Conservation (phyloP, 1,140 invertebrate genomes). For the Drosophila kanapiae region DNA sequence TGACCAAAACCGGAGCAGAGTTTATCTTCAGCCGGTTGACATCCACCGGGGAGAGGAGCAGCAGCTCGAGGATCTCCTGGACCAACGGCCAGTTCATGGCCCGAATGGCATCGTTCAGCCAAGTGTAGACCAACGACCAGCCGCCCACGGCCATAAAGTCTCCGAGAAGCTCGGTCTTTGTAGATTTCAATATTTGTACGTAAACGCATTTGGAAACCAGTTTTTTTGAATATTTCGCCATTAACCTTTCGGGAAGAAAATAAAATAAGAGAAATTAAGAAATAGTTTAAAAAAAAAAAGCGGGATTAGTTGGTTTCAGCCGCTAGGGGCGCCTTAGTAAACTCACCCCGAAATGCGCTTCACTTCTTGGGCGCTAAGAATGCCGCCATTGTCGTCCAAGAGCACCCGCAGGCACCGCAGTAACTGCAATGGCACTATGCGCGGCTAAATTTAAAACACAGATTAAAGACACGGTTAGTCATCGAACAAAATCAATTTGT, state of each 20-base stretch:
- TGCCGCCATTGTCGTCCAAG: constrained; percentile 92
- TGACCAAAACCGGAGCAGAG: constrained; percentile 95
- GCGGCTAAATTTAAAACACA: constrained; percentile 89
- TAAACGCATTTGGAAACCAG: constrained; percentile 98
- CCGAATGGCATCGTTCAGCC: constrained; percentile 94
- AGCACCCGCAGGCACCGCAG: constrained; percentile 94
- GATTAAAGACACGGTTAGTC: not conserved
- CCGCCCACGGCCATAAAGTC: constrained; percentile 96
- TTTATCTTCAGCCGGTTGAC: constrained; percentile 95
- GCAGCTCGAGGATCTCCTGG: constrained; percentile 93
- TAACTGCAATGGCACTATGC: constrained; percentile 95
- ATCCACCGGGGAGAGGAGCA: constrained; percentile 94
- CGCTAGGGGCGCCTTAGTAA: constrained; percentile 54
- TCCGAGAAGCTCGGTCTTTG: constrained; percentile 93
- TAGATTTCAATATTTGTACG: constrained; percentile 95
- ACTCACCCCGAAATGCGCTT: constrained; percentile 91
- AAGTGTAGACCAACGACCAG: constrained; percentile 94
- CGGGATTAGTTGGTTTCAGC: constrained; percentile 14
- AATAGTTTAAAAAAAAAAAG: not conserved
- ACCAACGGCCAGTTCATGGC: constrained; percentile 94
- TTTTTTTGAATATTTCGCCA: constrained; percentile 98
- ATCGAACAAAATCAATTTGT: not conserved
- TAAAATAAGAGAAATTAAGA: not conserved
- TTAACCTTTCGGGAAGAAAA: constrained; percentile 90
- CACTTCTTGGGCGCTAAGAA: constrained; percentile 94